phyloP scores from a whole-genome alignment of 2,797 vertebrate species.

The Pseudomugil gertrudae region DNA sequence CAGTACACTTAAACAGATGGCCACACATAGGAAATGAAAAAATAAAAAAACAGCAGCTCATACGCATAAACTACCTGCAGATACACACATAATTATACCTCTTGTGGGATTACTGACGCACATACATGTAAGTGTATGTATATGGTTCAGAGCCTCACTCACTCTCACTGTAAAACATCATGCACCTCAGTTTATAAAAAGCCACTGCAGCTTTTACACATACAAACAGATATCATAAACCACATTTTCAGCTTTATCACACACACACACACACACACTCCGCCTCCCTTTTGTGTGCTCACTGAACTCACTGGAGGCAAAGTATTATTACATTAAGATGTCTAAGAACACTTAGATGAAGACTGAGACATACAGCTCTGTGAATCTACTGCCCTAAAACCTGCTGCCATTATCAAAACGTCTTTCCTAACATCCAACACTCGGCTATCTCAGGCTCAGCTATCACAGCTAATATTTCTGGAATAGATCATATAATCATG shows the following conservation, averaged over 20 bases:
- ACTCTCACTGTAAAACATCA: background rate
- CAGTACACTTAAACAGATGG: slow-evolving; percentile 42
- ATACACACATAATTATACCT: slow-evolving; percentile 30
- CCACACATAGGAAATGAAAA: slow-evolving; percentile 36
- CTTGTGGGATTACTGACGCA: slow-evolving; percentile 12
- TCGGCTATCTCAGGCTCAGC: slow-evolving; percentile 16
- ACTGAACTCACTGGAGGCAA: too few species aligned
- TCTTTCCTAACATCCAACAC: slow-evolving; percentile 5
- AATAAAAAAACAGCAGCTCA: slow-evolving; percentile 24
- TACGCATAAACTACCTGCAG: slow-evolving; percentile 39
- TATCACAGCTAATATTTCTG: slow-evolving; percentile 43
- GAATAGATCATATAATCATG: slow-evolving; percentile 14
- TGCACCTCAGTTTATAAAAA: slow-evolving; percentile 6
- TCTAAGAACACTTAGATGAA: slow-evolving; percentile 32
- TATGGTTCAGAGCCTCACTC: slow-evolving; percentile 16
- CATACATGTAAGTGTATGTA: background rate
- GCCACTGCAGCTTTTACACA: slow-evolving; percentile 28
- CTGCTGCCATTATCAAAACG: slow-evolving; percentile 21
- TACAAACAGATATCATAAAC: slow-evolving; percentile 44
- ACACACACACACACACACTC: slow-evolving; percentile 37
- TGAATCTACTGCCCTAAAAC: slow-evolving; percentile 6
- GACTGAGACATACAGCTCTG: slow-evolving; percentile 8
- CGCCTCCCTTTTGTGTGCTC: too few species aligned
- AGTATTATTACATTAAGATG: too few species aligned
- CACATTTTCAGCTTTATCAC: slow-evolving; percentile 38